Conservation (phyloP, 2,888 invertebrate genomes). For the Idaea straminata region DNA sequence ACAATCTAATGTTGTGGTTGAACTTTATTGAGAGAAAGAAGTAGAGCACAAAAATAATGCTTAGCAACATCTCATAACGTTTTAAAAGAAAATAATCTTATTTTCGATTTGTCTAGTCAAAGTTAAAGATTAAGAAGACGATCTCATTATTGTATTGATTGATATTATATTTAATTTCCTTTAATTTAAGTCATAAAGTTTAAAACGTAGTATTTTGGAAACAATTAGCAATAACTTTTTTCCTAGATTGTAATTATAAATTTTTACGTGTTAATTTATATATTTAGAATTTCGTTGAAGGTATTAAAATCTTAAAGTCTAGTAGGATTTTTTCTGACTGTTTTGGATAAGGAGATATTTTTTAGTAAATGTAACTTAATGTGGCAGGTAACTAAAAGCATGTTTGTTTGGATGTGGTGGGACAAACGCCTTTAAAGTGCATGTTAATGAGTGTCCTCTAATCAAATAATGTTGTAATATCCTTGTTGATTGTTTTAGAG, state of each 20-base stretch:
- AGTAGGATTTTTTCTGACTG: background rate
- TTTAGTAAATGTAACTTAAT: background rate
- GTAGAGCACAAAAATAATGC: slow-evolving; percentile 11
- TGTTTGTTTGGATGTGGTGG: too few relatives aligned
- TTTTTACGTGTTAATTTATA: background rate
- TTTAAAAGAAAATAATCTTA: slow-evolving; percentile 2
- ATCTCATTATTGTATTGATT: background rate
- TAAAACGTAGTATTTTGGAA: slow-evolving; percentile 4
- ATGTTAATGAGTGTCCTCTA: background rate
- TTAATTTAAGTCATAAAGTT: too few relatives aligned
- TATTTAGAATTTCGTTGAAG: background rate
- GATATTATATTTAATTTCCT: background rate
- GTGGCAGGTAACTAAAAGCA: background rate
- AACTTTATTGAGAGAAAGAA: background rate
- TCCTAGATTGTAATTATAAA: slow-evolving; percentile 11
- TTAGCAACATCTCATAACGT: slow-evolving; percentile 16
- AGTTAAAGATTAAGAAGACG: slow-evolving; percentile 3
- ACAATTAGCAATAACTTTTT: slow-evolving; percentile 27
- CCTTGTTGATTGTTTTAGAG: slow-evolving; percentile 39
- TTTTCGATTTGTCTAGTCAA: slow-evolving; percentile 3
- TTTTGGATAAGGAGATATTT: background rate
- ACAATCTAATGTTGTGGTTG: background rate
- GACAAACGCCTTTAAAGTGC: background rate
- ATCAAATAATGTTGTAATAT: background rate
- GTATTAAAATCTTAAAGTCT: background rate